phyloP scores from a whole-genome alignment of 1,140 invertebrate genomes.

The Drosophila pruinosa region DNA sequence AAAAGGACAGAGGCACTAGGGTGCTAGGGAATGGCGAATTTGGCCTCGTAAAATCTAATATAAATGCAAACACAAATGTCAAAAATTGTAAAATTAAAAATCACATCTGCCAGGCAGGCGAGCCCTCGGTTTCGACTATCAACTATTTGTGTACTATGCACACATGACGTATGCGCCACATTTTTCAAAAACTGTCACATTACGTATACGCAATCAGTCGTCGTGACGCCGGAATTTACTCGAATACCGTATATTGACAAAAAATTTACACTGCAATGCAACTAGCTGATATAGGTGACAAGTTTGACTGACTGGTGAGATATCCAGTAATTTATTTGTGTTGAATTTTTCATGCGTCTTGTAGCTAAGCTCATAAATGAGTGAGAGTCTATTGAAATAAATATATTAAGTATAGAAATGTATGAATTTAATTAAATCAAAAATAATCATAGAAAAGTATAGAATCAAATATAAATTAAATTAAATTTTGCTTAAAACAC shows the following conservation, averaged over 20 bases:
- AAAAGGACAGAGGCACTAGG: too few relatives aligned
- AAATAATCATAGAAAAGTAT: too few relatives aligned
- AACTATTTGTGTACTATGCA: slow-evolving; percentile 46
- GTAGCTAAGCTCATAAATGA: background rate
- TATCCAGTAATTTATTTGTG: background rate
- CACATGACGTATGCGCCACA: slow-evolving; percentile 64
- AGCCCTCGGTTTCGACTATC: background rate
- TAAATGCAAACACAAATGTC: slow-evolving; percentile 79
- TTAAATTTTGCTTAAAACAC: too few relatives aligned
- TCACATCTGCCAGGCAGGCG: slow-evolving; percentile 51
- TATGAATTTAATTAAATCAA: too few relatives aligned
- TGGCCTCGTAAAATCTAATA: slow-evolving; percentile 74
- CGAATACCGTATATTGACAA: slow-evolving; percentile 50
- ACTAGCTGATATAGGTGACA: background rate
- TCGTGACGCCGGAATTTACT: slow-evolving; percentile 26
- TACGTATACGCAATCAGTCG: slow-evolving; percentile 76
- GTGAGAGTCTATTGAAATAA: too few relatives aligned
- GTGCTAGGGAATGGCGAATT: background rate
- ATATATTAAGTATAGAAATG: too few relatives aligned
- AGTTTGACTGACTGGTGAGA: background rate
- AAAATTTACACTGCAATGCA: slow-evolving; percentile 38
- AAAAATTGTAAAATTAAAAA: slow-evolving; percentile 81
- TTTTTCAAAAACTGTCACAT: slow-evolving; percentile 72
- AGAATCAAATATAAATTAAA: too few relatives aligned
- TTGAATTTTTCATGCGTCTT: too few relatives aligned